Base-by-base conservation (phyloP, 2,797 vertebrate genomes). In the Acipenser transmontanus region DNA sequence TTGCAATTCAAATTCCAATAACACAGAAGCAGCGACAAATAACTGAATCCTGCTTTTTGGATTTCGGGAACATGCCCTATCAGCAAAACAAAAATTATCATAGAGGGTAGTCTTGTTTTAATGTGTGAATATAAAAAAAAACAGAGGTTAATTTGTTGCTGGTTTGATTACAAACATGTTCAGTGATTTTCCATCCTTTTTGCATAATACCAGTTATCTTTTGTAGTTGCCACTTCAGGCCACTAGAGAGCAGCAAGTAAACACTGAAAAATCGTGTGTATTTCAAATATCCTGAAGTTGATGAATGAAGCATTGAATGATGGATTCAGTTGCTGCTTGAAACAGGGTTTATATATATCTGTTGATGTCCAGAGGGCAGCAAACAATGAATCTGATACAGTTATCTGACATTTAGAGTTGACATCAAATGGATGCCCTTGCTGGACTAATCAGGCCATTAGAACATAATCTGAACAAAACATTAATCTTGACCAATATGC, bases 281-380 rank as follows among this genome's bases (percentile, higher is more conserved):
- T 3, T 34, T 34, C 4, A 34, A 34, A 34, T 34, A 34, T 34
- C 34, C 4, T 34, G 34, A 34, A 34, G 34, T 4, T 34, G 34
- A 4, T 34, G 34, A 34, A 34, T 34, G 34, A 34, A 34, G 4
- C 6, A 57, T 57, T n/a, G 14, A 57, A 11, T 6, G 11, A 57
- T 6, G 70, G 50, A 56, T 69, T 49, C 74, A 74, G 71, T 74
- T 14, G 49, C 64, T 50, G 68, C 70, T 71, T 71, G 68, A 54
- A 69, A 66, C 74, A 59, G 12, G 62, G 13, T 69, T 64, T 61
- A 81, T 75, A 82, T 71, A 61, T 56, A 72, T 48, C 62, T 63
- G 57, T 11, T 2, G 1, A 52, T 6, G 61, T 65, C 70, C 67
- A 17, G 66, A 71, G n/a, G 69, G 34, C 20, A 20, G 7, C 4